These are phyloP conservation scores for Thymelicus lineola DNA, from an alignment of 2,888 invertebrate species.

Conservation along the genomic window DNA sequence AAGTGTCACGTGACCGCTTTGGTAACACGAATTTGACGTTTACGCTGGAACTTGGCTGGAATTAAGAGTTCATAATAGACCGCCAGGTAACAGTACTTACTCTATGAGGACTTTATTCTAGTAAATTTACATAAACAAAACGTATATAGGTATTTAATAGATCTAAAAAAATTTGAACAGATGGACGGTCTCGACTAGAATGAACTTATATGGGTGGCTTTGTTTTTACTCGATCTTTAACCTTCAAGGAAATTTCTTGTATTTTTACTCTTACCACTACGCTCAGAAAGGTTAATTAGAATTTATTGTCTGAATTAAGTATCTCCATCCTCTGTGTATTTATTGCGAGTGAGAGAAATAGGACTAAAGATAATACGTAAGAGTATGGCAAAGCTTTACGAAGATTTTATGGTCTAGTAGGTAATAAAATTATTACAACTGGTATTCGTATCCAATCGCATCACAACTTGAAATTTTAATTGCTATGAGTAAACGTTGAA, in stretches of 20 bases:
- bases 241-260: conserved; percentile 6
- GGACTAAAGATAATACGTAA: conserved; percentile 3
- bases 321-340: conserved; percentile 1
- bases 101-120: too few species aligned
- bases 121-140: too few species aligned
- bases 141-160: too few species aligned
- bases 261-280: neutral
- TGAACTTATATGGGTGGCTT: neutral
- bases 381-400: neutral
- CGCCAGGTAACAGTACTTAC: too few species aligned
- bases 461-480: conserved; percentile 14
- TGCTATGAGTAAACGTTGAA: neutral
- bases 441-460: conserved; percentile 14
- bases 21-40: too few species aligned
- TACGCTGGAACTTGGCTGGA: too few species aligned
- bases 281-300: conserved; percentile 3
- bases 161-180: neutral
- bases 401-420: conserved; percentile 9
- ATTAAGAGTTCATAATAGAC: too few species aligned
- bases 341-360: conserved; percentile 2
- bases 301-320: neutral
- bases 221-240: neutral
- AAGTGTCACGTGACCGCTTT: too few species aligned
- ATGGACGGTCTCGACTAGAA: neutral
- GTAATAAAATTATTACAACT: conserved; percentile 10